phyloP scores from a whole-genome alignment of 2,113 vertebrate genomes.

The Triplophysa siluroides region DNA sequence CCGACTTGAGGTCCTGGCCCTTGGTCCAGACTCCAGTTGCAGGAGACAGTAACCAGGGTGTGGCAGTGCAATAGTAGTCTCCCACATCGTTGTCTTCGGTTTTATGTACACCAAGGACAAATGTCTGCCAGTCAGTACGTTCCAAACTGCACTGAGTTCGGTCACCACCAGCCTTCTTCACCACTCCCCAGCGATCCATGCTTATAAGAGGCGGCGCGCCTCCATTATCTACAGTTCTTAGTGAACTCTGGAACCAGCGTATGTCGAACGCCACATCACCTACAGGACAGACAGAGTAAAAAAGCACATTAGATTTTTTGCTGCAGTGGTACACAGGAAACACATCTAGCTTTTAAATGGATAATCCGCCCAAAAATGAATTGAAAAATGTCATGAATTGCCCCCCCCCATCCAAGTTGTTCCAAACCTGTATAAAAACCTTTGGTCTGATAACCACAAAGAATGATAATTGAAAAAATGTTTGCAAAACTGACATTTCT shows the following conservation, averaged over 20 bases:
- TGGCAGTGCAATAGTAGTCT: conserved; percentile 86
- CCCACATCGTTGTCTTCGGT: conserved; percentile 84
- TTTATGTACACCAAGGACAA: conserved; percentile 79
- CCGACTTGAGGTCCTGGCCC: conserved; percentile 78
- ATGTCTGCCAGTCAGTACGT: conserved; percentile 77
- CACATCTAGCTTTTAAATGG: neutral
- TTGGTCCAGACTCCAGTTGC: conserved; percentile 82
- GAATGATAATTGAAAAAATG: too few species aligned
- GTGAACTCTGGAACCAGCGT: conserved; percentile 82
- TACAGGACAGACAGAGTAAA: conserved; percentile 48
- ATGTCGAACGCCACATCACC: conserved; percentile 89
- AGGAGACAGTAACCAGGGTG: conserved; percentile 83
- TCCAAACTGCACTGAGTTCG: conserved; percentile 85
- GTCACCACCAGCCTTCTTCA: conserved; percentile 74
- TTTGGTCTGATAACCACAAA: too few species aligned
- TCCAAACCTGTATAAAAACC: too few species aligned
- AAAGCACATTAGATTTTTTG: neutral
- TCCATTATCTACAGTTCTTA: conserved; percentile 64
- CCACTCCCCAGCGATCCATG: conserved; percentile 82
- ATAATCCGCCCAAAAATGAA: too few species aligned
- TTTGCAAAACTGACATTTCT: too few species aligned
- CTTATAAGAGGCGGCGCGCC: conserved; percentile 71
- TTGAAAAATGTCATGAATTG: too few species aligned
- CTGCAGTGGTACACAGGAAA: too few species aligned
- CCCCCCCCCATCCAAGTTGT: too few species aligned